Conservation (phyloP, 2,888 invertebrate species). For the Notodonta ziczac region DNA sequence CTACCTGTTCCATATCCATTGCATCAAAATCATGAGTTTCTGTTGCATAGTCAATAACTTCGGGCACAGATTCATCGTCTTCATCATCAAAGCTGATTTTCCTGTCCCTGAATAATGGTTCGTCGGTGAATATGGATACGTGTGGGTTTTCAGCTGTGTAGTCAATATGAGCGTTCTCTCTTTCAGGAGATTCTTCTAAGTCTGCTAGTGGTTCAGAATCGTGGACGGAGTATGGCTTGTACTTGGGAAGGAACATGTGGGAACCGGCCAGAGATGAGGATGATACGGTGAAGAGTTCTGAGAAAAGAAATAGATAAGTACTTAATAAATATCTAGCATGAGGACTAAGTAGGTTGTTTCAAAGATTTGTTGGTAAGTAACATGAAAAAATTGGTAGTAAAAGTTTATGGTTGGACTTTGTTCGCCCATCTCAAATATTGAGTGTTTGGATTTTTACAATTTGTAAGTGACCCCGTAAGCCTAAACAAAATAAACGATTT, state of each 20-base stretch:
- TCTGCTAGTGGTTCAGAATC: conserved; percentile 22
- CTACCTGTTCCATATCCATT: conserved; percentile 2
- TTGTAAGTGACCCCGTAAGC: too few species aligned
- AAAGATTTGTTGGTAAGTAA: too few species aligned
- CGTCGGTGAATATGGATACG: conserved; percentile 16
- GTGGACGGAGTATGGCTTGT: conserved; percentile 49
- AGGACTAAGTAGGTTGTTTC: too few species aligned
- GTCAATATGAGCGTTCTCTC: conserved; percentile 38
- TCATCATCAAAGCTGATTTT: conserved; percentile 6
- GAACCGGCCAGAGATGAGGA: conserved; percentile 61
- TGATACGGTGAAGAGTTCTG: conserved; percentile 48
- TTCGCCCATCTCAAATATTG: too few species aligned
- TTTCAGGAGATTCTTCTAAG: conserved; percentile 37
- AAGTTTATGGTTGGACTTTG: too few species aligned
- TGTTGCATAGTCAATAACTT: not conserved
- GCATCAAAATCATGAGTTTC: not conserved
- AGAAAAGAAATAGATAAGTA: not conserved
- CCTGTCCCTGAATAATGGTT: not conserved
- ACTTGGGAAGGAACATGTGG: conserved; percentile 39
- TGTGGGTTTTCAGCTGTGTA: conserved; percentile 31
- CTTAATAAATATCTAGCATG: too few species aligned
- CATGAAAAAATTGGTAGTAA: too few species aligned
- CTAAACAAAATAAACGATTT: too few species aligned
- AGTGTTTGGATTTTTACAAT: too few species aligned
- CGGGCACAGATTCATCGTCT: conserved; percentile 4